These are phyloP conservation scores for Actias luna DNA, from an alignment of 2,888 invertebrate genomes.

Conservation along the genomic window DNA sequence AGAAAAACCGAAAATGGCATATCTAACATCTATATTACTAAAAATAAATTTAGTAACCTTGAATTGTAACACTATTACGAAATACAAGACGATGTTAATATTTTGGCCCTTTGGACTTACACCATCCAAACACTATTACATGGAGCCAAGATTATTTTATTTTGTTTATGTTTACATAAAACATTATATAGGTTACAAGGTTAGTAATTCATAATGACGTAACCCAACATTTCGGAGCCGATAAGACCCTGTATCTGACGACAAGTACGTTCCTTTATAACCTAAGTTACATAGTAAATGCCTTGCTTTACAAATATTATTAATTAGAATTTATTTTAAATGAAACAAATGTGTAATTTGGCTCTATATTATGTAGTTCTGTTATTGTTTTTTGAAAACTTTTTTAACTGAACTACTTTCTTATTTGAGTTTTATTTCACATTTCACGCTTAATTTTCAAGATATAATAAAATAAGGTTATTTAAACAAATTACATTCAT, in stretches of 20 bases:
- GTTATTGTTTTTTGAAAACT: too few species aligned
- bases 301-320: neutral
- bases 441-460: too few species aligned
- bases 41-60: slow-evolving; percentile 2
- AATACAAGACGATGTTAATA: neutral
- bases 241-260: neutral
- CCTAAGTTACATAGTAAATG: neutral
- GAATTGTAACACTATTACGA: neutral
- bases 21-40: neutral
- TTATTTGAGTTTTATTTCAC: too few species aligned
- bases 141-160: neutral
- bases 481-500: too few species aligned
- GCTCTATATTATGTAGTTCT: too few species aligned
- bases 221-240: neutral
- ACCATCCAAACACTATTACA: neutral
- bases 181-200: slow-evolving; percentile 8
- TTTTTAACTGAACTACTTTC: too few species aligned
- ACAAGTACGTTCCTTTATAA: neutral
- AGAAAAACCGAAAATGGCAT: neutral
- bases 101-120: neutral
- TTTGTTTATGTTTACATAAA: neutral
- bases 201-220: neutral
- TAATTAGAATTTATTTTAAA: too few species aligned
- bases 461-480: too few species aligned
- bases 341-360: too few species aligned